These are phyloP conservation scores for Cetoscarus ocellatus DNA, from an alignment of 2,797 vertebrate genomes.

Conservation along the genomic window DNA sequence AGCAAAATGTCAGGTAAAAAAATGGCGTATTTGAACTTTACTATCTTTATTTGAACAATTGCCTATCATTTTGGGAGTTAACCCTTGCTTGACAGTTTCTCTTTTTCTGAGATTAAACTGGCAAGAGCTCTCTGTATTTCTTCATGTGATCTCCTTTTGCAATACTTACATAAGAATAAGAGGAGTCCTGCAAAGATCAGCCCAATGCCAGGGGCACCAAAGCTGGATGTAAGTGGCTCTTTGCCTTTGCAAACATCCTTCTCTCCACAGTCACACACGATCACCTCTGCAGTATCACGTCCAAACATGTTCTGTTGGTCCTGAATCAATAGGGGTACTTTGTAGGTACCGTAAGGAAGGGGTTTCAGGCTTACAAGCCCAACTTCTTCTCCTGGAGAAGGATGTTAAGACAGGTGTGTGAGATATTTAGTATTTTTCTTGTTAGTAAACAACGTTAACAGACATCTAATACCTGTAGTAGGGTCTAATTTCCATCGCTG, in stretches of 20 bases:
- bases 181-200: constrained; percentile 70
- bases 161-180: constrained; percentile 82
- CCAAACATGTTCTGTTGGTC: constrained; percentile 81
- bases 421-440: neutral
- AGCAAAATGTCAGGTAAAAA: no score
- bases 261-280: constrained; percentile 82
- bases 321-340: constrained; percentile 79
- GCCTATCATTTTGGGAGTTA: no score
- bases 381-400: constrained; percentile 72
- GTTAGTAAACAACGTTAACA: neutral
- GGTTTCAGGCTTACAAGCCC: constrained; percentile 74
- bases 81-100: no score
- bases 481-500: constrained; percentile 82
- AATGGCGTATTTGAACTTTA: no score
- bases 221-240: rapidly evolving
- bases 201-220: constrained; percentile 70
- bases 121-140: neutral
- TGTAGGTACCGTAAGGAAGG: constrained; percentile 82
- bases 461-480: constrained; percentile 71
- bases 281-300: constrained; percentile 66
- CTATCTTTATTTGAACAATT: no score
- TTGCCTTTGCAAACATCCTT: constrained; percentile 53
- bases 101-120: neutral
- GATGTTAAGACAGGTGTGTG: constrained; percentile 10
- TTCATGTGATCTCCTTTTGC: neutral